These are phyloP conservation scores for Tribolium castaneum DNA, from an alignment of 1,140 invertebrate species.

Conservation along the genomic window DNA sequence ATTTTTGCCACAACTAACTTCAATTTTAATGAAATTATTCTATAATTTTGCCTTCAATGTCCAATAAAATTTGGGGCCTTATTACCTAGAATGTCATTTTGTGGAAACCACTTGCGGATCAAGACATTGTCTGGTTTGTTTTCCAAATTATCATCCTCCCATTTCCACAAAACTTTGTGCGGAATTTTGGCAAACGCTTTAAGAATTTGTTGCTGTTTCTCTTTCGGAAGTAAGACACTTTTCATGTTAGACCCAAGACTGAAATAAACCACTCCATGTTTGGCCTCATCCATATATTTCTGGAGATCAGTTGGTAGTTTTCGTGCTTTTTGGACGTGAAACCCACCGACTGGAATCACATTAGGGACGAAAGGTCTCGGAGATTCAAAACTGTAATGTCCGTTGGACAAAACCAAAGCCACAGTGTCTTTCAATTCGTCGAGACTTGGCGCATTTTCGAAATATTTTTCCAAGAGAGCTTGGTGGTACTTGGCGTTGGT, in stretches of 20 bases:
- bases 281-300: conserved; percentile 61
- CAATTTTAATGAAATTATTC: too few relatives aligned
- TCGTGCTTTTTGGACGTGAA: conserved; percentile 65
- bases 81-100: conserved; percentile 68
- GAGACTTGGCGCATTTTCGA: neutral
- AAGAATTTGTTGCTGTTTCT: conserved; percentile 62
- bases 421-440: conserved; percentile 55
- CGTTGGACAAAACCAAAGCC: conserved; percentile 65
- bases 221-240: conserved; percentile 60
- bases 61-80: too few relatives aligned
- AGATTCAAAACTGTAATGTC: conserved; percentile 65
- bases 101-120: conserved; percentile 64
- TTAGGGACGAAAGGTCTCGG: conserved; percentile 66
- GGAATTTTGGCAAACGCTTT: conserved; percentile 65
- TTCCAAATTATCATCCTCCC: conserved; percentile 63
- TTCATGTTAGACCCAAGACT: conserved; percentile 66
- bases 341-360: conserved; percentile 70
- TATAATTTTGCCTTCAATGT: too few relatives aligned
- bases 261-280: conserved; percentile 65
- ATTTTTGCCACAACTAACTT: too few relatives aligned
- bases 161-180: conserved; percentile 68
- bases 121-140: conserved; percentile 65
- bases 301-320: conserved; percentile 60
- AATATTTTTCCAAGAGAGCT: conserved; percentile 18
- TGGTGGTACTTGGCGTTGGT: conserved; percentile 11